A percentile compares a stretch with the other conserved stretches of the same genome.
Conservation (phyloP, 2,888 invertebrate genomes). For the Nycteola revayana region DNA sequence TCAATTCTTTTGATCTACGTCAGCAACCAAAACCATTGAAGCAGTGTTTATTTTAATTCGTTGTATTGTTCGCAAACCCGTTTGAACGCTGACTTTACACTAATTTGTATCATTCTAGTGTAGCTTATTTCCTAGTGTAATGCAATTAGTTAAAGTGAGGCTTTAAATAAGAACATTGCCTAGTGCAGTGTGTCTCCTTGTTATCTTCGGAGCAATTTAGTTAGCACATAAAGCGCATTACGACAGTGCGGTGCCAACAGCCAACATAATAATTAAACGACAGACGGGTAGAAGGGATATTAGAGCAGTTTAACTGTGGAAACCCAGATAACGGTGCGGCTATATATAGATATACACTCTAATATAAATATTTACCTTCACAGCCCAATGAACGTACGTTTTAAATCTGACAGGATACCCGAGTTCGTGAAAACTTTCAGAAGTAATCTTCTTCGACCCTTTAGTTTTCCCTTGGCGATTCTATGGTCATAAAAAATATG, state of each 20-base stretch:
- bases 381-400: conserved; percentile 6
- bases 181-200: no score
- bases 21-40: no score
- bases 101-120: no score
- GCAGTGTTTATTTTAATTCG: conserved; percentile 37
- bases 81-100: conserved; percentile 17
- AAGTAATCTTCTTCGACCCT: conserved; percentile 8
- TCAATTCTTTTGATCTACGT: no score
- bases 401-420: conserved; percentile 10
- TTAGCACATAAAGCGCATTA: no score
- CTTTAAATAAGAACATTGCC: no score
- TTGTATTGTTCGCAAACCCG: conserved; percentile 27
- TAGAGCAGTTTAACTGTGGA: conserved; percentile 12
- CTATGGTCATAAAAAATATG: conserved; percentile 3
- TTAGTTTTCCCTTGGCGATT: conserved; percentile 9
- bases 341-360: conserved; percentile 4
- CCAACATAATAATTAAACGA: no score
- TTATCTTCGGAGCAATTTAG: no score
- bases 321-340: conserved; percentile 4
- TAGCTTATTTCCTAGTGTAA: no score
- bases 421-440: conserved; percentile 8
- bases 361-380: conserved; percentile 5
- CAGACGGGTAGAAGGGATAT: no score
- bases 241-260: no score
- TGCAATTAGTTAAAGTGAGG: no score